These are phyloP conservation scores for Bradypus variegatus DNA, from an alignment of 2,797 vertebrate species.

Conservation along the genomic window DNA sequence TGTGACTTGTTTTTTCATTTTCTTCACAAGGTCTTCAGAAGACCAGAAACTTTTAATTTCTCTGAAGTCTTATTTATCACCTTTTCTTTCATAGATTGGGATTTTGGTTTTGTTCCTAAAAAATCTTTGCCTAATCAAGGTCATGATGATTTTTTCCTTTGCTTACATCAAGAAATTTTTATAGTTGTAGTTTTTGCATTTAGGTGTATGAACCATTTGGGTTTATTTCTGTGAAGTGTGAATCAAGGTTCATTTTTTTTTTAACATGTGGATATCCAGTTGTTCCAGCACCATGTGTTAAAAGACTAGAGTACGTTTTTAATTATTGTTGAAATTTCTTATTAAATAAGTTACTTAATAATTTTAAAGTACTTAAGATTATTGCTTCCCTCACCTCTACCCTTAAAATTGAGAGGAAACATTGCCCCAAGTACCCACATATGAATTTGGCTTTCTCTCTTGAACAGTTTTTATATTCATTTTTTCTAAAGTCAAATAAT, in stretches of 20 bases:
- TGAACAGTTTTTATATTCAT: neutral
- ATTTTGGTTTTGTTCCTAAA: neutral
- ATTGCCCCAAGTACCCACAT: neutral
- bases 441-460: neutral
- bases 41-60: conserved; percentile 23
- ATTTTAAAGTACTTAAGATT: conserved; percentile 6
- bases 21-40: neutral
- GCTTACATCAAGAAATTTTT: conserved; percentile 1
- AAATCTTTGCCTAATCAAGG: neutral
- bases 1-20: conserved; percentile 13
- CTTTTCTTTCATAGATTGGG: neutral
- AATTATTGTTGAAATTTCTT: conserved; percentile 26
- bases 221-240: conserved; percentile 8
- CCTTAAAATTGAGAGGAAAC: conserved; percentile 19
- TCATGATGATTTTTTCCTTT: neutral
- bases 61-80: neutral
- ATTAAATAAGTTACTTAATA: neutral
- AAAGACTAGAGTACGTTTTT: neutral
- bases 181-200: neutral
- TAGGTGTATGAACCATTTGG: neutral
- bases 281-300: neutral
- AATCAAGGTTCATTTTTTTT: neutral
- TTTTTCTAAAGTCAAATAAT: conserved; percentile 13
- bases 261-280: neutral
- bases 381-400: neutral